Evolutionary conservation across 2,797 vertebrate species (phyloP).

Genomic region (Capromys pilorides): DNA sequence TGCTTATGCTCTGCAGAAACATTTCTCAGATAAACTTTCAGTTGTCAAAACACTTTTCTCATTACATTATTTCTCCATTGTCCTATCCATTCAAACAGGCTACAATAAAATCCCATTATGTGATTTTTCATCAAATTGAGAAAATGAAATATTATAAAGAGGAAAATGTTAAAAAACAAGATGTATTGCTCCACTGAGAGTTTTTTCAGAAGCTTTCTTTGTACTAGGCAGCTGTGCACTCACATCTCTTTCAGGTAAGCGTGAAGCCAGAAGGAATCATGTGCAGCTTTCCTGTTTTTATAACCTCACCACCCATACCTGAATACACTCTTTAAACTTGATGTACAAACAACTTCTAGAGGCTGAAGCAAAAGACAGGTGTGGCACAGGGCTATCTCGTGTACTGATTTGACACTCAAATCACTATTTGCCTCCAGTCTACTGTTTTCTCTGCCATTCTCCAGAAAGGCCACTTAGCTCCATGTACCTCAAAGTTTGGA

Average conservation of each 20-base stretch:
- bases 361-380: neutral
- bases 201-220: slow-evolving; percentile 61
- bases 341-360: neutral
- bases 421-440: neutral
- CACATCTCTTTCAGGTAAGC: slow-evolving; percentile 71
- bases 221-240: slow-evolving; percentile 62
- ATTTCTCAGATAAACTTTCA: slow-evolving; percentile 74
- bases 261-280: slow-evolving; percentile 5
- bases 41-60: slow-evolving; percentile 59
- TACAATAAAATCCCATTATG: slow-evolving; percentile 72
- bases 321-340: slow-evolving; percentile 4
- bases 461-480: neutral
- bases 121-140: slow-evolving; percentile 71
- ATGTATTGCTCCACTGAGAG: slow-evolving; percentile 65
- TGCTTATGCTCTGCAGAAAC: slow-evolving; percentile 58
- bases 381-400: neutral
- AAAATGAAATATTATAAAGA: slow-evolving; percentile 78
- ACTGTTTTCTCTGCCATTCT: neutral
- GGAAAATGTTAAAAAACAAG: slow-evolving; percentile 73
- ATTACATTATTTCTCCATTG: slow-evolving; percentile 71
- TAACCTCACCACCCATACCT: neutral
- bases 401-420: slow-evolving; percentile 15
- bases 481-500: neutral
- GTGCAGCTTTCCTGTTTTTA: slow-evolving; percentile 3
- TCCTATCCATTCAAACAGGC: slow-evolving; percentile 71